Evolutionary conservation across 2,113 vertebrate genomes (phyloP), one percentile per base, ranked within the genome.

Genomic region (Ondatra zibethicus): DNA sequence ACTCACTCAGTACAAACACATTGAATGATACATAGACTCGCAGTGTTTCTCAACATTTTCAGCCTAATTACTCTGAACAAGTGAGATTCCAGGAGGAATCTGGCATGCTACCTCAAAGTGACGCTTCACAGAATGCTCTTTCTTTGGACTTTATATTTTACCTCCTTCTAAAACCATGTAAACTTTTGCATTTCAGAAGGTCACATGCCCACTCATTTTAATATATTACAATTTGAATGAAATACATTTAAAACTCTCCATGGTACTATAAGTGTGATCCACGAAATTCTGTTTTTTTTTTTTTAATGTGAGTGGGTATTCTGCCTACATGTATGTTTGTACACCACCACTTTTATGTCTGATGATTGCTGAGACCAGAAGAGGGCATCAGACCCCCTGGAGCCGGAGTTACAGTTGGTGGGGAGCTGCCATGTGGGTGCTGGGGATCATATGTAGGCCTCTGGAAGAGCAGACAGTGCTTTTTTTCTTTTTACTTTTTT

Each of bases 41-140:
- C 65, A 55, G 4, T 58, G 25, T 87, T 92, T 94, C 61, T 94
- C 61, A 72, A 66, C 91, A 58, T 86, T 93, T 42, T 68, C 95
- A 93, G 88, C 33, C 33, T 85, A 93, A 91, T 96, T 77, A 86
- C 61, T 94, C 36, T 33, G 63, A 96, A 65, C 58, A 89, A 86
- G 21, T 91, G 29, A 94, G 84, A 93, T 65, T 72, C 50, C 50
- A 81, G 33, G 45, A 92, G 61, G 50, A 91, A 45, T 2, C 33
- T 39, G 61, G 8, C 63, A n/a, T 66, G 13, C 72, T 89, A 77
- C 88, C 77, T 89, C 84, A 77, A 52, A 94, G 77, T 10, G 94
- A 82, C 5, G 12, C 39, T 12, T 77, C 50, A 52, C 27, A 77
- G 5, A 29, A 52, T 19, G 52, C 58, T 77, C 72, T 86, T 81